phyloP scores from a whole-genome alignment of 2,797 vertebrate genomes.

The Lagocephalus sceleratus region DNA sequence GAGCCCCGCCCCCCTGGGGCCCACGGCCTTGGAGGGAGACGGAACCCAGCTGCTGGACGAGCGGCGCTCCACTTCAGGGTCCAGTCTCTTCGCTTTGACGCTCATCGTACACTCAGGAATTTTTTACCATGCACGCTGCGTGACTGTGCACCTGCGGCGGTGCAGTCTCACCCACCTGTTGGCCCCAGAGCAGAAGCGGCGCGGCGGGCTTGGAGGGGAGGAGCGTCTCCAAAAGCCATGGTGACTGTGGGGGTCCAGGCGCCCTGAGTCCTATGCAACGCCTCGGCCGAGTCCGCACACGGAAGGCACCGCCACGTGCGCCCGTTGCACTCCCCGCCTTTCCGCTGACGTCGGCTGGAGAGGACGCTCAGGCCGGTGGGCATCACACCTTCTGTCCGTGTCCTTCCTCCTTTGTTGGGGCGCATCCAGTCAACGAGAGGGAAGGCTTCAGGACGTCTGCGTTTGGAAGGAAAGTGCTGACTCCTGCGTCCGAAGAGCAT shows the following conservation, averaged over 20 bases:
- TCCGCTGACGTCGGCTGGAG: slow-evolving; percentile 59
- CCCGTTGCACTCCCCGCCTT: slow-evolving; percentile 63
- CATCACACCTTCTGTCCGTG: slow-evolving; percentile 10
- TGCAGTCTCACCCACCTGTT: slow-evolving; percentile 62
- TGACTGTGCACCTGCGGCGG: slow-evolving; percentile 65
- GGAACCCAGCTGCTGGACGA: slow-evolving; percentile 36
- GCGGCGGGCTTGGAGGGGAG: background rate
- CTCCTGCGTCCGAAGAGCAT: slow-evolving; percentile 75
- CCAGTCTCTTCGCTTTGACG: slow-evolving; percentile 60
- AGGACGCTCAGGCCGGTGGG: slow-evolving; percentile 23
- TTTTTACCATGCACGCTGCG: slow-evolving; percentile 60
- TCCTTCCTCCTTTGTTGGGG: slow-evolving; percentile 38
- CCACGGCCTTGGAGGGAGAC: no score
- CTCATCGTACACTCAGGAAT: slow-evolving; percentile 73
- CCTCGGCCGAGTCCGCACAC: slow-evolving; percentile 41
- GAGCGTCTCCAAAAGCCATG: slow-evolving; percentile 50
- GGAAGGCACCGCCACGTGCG: slow-evolving; percentile 48
- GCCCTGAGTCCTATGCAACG: slow-evolving; percentile 71
- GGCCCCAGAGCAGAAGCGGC: slow-evolving; percentile 51
- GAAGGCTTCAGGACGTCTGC: no score
- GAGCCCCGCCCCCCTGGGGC: no score
- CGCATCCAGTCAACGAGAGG: no score
- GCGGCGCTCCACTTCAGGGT: slow-evolving; percentile 56
- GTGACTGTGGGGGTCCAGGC: slow-evolving; percentile 42
- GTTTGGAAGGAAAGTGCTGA: no score